These are phyloP conservation scores for Chydorus sphaericus DNA, from an alignment of 2,888 invertebrate genomes.

Conservation along the genomic window DNA sequence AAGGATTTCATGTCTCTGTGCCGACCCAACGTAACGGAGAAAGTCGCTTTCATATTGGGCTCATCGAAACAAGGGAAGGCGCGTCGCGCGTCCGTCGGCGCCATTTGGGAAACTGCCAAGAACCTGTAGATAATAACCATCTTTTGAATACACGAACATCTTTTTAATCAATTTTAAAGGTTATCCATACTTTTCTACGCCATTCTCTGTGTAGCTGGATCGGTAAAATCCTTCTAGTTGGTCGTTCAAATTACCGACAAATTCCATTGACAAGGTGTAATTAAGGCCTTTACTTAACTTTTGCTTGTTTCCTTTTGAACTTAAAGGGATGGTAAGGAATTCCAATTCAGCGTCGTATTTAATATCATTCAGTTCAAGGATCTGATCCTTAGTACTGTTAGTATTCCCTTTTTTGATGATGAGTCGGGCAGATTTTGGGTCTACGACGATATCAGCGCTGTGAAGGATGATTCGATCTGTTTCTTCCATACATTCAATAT, in stretches of 20 bases:
- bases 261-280: slow-evolving; percentile 53
- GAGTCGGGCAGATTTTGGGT: slow-evolving; percentile 20
- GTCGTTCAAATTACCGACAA: slow-evolving; percentile 44
- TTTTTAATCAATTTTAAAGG: too few species aligned
- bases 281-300: slow-evolving; percentile 39
- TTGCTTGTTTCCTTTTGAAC: slow-evolving; percentile 14
- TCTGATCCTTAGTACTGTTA: too few species aligned
- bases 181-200: slow-evolving; percentile 19
- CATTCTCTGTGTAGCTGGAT: slow-evolving; percentile 46
- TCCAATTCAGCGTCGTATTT: not conserved
- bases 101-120: slow-evolving; percentile 67
- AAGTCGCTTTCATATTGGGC: slow-evolving; percentile 70
- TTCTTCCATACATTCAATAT: slow-evolving; percentile 28
- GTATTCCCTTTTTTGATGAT: not conserved
- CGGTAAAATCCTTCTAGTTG: slow-evolving; percentile 54
- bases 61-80: slow-evolving; percentile 90
- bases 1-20: slow-evolving; percentile 43
- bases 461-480: slow-evolving; percentile 59
- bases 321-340: not conserved
- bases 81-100: slow-evolving; percentile 56
- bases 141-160: too few species aligned
- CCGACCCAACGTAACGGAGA: slow-evolving; percentile 50
- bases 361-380: too few species aligned
- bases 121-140: slow-evolving; percentile 35
- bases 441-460: slow-evolving; percentile 49